Conservation (phyloP, 2,888 invertebrate genomes). For the Amphipoea lucens region DNA sequence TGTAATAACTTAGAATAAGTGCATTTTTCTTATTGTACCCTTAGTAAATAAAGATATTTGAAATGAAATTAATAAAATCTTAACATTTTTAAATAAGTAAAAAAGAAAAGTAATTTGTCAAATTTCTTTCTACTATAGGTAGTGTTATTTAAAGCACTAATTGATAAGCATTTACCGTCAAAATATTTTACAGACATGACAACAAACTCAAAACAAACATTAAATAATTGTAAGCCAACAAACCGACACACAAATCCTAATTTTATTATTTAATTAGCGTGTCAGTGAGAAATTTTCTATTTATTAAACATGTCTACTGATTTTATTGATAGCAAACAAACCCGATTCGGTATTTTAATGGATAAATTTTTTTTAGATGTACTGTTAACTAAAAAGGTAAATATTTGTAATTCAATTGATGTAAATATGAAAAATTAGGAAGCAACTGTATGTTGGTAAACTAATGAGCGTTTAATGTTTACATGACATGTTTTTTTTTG, state of each 20-base stretch:
- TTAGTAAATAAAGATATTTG: no score
- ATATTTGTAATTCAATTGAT: slow-evolving; percentile 19
- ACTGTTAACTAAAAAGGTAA: slow-evolving; percentile 4
- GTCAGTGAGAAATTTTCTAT: slow-evolving; percentile 48
- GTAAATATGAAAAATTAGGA: slow-evolving; percentile 26
- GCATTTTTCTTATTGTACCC: no score
- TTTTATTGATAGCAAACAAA: slow-evolving; percentile 59
- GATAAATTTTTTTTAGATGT: slow-evolving; percentile 29
- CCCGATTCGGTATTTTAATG: slow-evolving; percentile 29
- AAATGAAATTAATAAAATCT: no score
- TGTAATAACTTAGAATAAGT: no score
- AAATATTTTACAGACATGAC: background rate
- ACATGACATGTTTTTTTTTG: background rate
- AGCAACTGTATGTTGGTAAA: slow-evolving; percentile 4
- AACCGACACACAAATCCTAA: slow-evolving; percentile 35
- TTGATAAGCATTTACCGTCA: slow-evolving; percentile 5
- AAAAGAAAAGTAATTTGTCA: background rate
- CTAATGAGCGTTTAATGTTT: slow-evolving; percentile 9
- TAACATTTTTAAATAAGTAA: background rate
- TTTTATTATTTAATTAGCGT: slow-evolving; percentile 64
- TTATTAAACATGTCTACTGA: slow-evolving; percentile 45
- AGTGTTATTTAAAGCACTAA: background rate
- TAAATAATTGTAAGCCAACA: slow-evolving; percentile 52
- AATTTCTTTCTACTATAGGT: no score
- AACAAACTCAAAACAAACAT: slow-evolving; percentile 38